Percentiles rank a stretch among this genome's conserved stretches.
These are phyloP conservation scores for Sesamia nonagrioides DNA, from an alignment of 1,140 invertebrate genomes.

Conservation along the genomic window DNA sequence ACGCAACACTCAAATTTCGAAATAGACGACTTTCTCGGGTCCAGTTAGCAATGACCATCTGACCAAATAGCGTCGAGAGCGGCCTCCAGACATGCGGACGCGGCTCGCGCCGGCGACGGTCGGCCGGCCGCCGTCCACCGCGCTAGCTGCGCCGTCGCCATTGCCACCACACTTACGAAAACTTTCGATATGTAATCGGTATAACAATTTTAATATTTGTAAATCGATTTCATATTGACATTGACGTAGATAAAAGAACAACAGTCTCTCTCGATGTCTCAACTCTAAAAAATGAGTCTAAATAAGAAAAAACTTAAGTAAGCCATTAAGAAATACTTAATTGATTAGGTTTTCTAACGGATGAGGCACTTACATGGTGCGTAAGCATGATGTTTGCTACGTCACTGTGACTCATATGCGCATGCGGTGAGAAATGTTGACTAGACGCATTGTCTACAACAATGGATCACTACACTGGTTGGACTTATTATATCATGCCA, in stretches of 20 bases:
- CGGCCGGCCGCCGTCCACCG: constrained; percentile 47
- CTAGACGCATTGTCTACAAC: constrained; percentile 82
- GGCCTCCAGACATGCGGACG: constrained; percentile 58
- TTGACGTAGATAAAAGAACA: background rate
- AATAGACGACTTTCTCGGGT: constrained; percentile 82
- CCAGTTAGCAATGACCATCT: constrained; percentile 71
- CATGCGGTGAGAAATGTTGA: constrained; percentile 72
- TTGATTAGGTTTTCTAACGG: constrained; percentile 57
- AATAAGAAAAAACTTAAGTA: constrained; percentile 28
- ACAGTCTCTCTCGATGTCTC: constrained; percentile 25
- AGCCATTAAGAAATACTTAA: constrained; percentile 47
- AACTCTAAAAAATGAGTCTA: constrained; percentile 26
- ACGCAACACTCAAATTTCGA: constrained; percentile 82
- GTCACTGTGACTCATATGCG: constrained; percentile 76
- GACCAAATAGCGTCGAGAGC: constrained; percentile 66
- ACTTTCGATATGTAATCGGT: constrained; percentile 36
- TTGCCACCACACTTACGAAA: constrained; percentile 42
- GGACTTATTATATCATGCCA: constrained; percentile 81
- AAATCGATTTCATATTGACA: constrained; percentile 44
- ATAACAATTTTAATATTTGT: constrained; percentile 45
- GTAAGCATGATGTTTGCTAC: constrained; percentile 69
- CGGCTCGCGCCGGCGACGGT: constrained; percentile 48
- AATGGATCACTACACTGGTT: constrained; percentile 75
- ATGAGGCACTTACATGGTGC: constrained; percentile 65
- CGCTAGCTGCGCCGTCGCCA: constrained; percentile 20